Evolutionary conservation across 2,888 invertebrate species (phyloP).

Genomic region (Scaptomyza reducta): DNA sequence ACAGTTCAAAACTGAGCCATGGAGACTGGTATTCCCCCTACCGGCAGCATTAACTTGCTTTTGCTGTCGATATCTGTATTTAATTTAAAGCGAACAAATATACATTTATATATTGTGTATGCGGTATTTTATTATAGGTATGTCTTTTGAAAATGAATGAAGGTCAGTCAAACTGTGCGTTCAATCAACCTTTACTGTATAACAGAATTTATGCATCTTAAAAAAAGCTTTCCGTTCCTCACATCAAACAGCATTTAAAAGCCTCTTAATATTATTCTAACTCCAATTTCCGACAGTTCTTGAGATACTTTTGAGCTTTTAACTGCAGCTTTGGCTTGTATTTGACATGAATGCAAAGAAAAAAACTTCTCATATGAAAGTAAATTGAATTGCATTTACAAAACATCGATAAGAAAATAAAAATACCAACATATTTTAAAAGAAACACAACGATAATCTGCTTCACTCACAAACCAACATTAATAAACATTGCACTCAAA

Average conservation of each 20-base stretch:
- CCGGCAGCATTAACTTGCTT: slow-evolving; percentile 33
- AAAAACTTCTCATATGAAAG: no score
- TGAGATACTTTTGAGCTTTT: no score
- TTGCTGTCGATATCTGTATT: slow-evolving; percentile 36
- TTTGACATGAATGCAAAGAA: no score
- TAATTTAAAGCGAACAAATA: slow-evolving; percentile 58
- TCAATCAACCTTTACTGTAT: slow-evolving; percentile 38
- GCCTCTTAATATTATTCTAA: not conserved
- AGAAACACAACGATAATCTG: not conserved
- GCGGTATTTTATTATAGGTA: slow-evolving; percentile 48
- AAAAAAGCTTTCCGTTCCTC: not conserved
- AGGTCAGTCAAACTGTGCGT: slow-evolving; percentile 74
- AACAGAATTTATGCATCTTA: not conserved
- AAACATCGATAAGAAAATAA: not conserved
- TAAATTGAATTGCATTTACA: not conserved
- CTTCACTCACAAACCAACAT: not conserved
- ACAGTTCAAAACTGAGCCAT: slow-evolving; percentile 31
- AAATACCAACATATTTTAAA: not conserved
- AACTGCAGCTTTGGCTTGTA: no score
- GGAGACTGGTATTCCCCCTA: slow-evolving; percentile 66
- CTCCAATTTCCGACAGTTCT: not conserved
- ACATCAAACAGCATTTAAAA: not conserved
- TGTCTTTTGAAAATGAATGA: slow-evolving; percentile 70
- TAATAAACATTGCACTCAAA: slow-evolving; percentile 17
- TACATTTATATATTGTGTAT: slow-evolving; percentile 46